Evolutionary conservation across 2,797 vertebrate genomes (phyloP), one percentile per base, ranked within the genome.

Genomic region (Cossypha dichroa): DNA sequence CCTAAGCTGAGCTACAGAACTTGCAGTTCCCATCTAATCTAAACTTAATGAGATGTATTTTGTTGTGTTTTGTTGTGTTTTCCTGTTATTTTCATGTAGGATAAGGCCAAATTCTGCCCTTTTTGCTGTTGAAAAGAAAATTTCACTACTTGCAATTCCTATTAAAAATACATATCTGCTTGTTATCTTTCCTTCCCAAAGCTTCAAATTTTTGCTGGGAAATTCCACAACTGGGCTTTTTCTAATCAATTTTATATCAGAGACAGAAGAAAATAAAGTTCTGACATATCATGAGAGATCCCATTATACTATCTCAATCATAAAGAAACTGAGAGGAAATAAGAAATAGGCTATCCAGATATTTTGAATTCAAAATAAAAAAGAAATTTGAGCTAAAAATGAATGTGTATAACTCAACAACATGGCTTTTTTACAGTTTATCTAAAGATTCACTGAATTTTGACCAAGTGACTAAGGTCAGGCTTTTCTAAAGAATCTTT

Each of bases 11-110:
- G 51, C 43, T 78, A 15, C 63, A 76, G 22, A 77, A 28, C 64
- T 91, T 68, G 33, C 25, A 72, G 66, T 91, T 91, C 43, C 31
- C 62, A 55, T 88, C 73, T 94, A 86, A 96, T 90, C 93, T 95
- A 36, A 85, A 81, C 49, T 55, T 60, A 3, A 2, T 18, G 18
- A 72, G n/a, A 83, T 31, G 11, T 19, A 17, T 51, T 51, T 29
- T 51, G 20, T 49, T 95, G 73, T 69, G 41, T 75, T 95, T 90
- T 94, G 20, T 49, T 95, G 73, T 69, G 41, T 75, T 95, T 90
- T 94, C 31, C 58, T 94, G 46, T 68, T 83, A 45, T 81, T 81
- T 90, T 78, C 40, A 22, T 36, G 46, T 33, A 58, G 93, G 54
- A 34, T 94, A 91, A 94, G 88, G 90, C 58, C 64, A 59, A 84